Conservation (phyloP, 2,888 invertebrate species). For the Rhingia campestris region DNA sequence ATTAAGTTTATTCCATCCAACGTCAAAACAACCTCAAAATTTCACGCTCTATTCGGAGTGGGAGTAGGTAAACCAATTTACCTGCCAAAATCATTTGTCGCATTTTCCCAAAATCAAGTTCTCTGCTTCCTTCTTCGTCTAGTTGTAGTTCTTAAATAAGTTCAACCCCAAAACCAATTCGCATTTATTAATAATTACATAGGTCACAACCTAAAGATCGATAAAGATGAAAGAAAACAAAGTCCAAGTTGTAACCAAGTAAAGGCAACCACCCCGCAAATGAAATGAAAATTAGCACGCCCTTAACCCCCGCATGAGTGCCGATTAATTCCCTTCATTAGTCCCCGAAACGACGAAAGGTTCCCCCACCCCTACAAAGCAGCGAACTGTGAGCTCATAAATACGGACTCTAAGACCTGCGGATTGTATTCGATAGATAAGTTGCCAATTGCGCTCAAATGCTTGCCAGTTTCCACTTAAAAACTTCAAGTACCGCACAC, state of each 20-base stretch:
- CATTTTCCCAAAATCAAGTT: too few species aligned
- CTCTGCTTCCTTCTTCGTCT: too few species aligned
- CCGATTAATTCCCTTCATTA: slow-evolving; percentile 57
- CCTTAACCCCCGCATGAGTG: background rate
- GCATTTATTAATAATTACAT: slow-evolving; percentile 23
- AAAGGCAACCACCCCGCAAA: slow-evolving; percentile 30
- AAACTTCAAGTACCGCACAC: slow-evolving; percentile 12
- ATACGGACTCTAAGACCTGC: background rate
- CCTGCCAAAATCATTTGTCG: too few species aligned
- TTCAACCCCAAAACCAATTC: too few species aligned
- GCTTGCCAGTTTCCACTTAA: background rate
- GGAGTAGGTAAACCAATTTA: too few species aligned
- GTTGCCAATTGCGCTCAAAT: slow-evolving; percentile 25
- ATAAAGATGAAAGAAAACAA: background rate
- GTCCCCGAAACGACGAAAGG: slow-evolving; percentile 15
- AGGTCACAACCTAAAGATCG: slow-evolving; percentile 32
- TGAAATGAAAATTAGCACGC: slow-evolving; percentile 29
- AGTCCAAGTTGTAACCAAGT: slow-evolving; percentile 11
- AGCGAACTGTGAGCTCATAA: background rate
- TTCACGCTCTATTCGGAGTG: background rate
- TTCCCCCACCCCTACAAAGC: background rate
- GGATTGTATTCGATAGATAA: slow-evolving; percentile 29
- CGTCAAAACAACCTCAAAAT: background rate
- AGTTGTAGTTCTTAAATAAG: too few species aligned
- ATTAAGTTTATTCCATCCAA: too few species aligned